Conservation (phyloP, 2,113 vertebrate species). For the Alouatta palliata region DNA sequence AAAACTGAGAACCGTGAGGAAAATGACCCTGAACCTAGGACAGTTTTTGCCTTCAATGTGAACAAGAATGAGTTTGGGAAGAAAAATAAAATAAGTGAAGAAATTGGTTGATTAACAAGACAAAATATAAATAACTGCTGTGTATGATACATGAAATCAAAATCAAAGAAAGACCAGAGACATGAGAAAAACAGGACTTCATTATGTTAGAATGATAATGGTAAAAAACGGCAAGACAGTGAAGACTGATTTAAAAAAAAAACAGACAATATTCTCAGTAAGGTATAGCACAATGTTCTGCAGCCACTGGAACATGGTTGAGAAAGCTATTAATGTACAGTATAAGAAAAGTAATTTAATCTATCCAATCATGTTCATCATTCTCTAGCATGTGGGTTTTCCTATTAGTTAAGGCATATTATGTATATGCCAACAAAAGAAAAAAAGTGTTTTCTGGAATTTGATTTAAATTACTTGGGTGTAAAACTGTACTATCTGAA, state of each 20-base stretch:
- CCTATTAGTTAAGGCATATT: background rate
- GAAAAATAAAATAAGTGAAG: background rate
- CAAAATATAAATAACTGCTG: background rate
- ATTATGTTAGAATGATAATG: background rate
- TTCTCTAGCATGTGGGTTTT: background rate
- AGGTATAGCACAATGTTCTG: background rate
- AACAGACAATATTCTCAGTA: background rate
- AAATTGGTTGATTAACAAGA: background rate
- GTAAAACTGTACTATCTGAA: background rate
- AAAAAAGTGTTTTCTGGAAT: background rate
- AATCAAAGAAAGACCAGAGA: background rate
- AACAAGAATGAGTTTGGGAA: background rate
- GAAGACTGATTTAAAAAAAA: background rate
- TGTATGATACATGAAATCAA: background rate
- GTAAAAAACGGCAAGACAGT: background rate
- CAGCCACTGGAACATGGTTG: rapidly evolving
- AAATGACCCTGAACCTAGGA: background rate
- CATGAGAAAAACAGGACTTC: background rate
- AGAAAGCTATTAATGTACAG: background rate
- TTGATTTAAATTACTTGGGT: background rate
- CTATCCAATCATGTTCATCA: background rate
- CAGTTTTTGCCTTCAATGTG: background rate
- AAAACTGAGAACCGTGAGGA: background rate
- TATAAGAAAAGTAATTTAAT: background rate
- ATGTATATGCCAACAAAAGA: background rate